A percentile compares a stretch with the other conserved stretches of the same genome.
phyloP scores from a whole-genome alignment of 1,140 invertebrate species.

The Drosophila kohkoa region DNA sequence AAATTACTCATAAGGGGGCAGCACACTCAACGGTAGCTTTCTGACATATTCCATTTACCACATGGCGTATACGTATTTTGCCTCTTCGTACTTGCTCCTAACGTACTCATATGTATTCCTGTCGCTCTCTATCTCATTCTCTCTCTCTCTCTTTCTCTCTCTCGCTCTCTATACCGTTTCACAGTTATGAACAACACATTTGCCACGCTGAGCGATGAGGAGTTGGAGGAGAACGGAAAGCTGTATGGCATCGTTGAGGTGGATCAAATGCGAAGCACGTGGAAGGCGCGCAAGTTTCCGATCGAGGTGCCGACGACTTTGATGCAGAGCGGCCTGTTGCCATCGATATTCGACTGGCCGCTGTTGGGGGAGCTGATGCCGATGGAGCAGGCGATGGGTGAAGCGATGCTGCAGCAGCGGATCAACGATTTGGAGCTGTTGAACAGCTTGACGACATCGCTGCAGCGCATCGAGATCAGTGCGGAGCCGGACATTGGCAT shows the following conservation, averaged over 20 bases:
- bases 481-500: conserved; percentile 30
- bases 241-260: conserved; percentile 45
- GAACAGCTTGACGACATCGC: conserved; percentile 41
- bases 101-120: no score
- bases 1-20: no score
- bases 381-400: conserved; percentile 16
- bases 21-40: no score
- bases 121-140: not conserved
- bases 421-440: conserved; percentile 51
- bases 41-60: no score
- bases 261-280: conserved; percentile 34
- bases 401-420: conserved; percentile 35
- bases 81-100: no score
- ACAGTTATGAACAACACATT: conserved; percentile 39
- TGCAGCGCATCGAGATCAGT: conserved; percentile 43
- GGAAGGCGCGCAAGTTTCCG: conserved; percentile 31
- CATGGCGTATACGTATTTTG: no score
- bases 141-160: not conserved
- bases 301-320: conserved; percentile 32
- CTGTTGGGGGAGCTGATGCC: conserved; percentile 39
- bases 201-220: conserved; percentile 3
- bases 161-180: not conserved
- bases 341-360: conserved; percentile 49
- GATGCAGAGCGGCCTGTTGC: conserved; percentile 36
- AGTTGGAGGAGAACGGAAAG: conserved; percentile 30